A percentile compares a stretch with the other conserved stretches of the same genome.
These are phyloP conservation scores for Julus scanicus DNA, from an alignment of 2,888 invertebrate genomes.

Conservation along the genomic window DNA sequence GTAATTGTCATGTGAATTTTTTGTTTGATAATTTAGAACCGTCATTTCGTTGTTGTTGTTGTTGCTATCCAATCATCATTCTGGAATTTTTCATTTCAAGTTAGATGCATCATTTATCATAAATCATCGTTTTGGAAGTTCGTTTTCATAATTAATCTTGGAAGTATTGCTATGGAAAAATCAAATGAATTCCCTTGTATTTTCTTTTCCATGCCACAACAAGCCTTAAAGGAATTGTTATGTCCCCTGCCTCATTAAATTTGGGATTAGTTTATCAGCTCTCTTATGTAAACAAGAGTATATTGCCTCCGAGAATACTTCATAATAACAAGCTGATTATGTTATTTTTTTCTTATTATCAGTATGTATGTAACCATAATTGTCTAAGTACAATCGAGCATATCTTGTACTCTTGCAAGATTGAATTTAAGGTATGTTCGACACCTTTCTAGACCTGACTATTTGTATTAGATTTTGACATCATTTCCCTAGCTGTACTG, in stretches of 20 bases:
- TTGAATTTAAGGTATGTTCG: neutral
- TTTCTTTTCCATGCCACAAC: neutral
- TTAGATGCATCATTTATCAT: neutral
- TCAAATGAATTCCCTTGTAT: neutral
- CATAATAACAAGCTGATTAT: neutral
- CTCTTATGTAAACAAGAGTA: neutral
- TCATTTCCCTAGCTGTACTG: too few relatives aligned
- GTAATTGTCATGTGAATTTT: neutral
- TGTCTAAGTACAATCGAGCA: neutral
- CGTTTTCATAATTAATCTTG: slow-evolving; percentile 9
- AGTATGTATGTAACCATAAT: neutral
- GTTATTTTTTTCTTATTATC: neutral
- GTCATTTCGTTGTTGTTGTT: neutral
- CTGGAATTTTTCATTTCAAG: neutral
- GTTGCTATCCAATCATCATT: neutral
- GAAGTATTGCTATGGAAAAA: slow-evolving; percentile 21
- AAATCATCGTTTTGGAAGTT: neutral
- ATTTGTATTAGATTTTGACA: too few relatives aligned
- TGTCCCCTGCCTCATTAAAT: slow-evolving; percentile 28
- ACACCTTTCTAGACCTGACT: neutral
- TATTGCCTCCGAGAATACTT: neutral
- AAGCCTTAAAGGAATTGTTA: neutral
- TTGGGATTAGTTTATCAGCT: neutral
- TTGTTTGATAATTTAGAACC: neutral
- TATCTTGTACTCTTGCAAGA: neutral